These are phyloP conservation scores for Leptinotarsa defecta DNA, from an alignment of 1,140 invertebrate species.

Conservation along the genomic window DNA sequence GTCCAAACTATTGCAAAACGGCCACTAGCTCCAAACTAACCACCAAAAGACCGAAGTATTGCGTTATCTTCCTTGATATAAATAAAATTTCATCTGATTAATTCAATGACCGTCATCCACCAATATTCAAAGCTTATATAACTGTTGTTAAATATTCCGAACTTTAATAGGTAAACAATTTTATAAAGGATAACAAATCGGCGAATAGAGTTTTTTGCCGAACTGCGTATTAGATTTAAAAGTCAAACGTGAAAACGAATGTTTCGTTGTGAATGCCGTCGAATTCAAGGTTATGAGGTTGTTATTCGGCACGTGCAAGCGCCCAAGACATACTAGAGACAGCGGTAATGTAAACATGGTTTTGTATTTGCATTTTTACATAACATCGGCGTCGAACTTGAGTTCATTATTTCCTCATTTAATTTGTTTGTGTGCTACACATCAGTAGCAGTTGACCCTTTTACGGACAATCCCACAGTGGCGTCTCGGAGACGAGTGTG, in stretches of 20 bases:
- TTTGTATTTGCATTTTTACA: conserved; percentile 2
- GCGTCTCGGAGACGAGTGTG: too few relatives aligned
- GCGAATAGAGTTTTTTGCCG: neutral
- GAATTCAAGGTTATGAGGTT: neutral
- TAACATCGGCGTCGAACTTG: neutral
- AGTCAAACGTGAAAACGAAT: neutral
- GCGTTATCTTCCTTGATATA: too few relatives aligned
- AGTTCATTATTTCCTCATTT: neutral
- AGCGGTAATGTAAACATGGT: neutral
- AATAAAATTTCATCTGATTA: too few relatives aligned
- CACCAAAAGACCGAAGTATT: too few relatives aligned
- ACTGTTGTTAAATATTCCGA: too few relatives aligned
- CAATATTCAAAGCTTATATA: too few relatives aligned
- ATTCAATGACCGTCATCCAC: too few relatives aligned
- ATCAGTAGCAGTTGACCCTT: neutral
- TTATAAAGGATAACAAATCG: too few relatives aligned
- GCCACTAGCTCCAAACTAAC: too few relatives aligned
- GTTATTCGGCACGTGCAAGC: conserved; percentile 1
- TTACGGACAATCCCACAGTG: too few relatives aligned
- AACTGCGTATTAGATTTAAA: conserved; percentile 9
- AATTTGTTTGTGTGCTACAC: neutral
- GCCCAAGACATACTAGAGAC: neutral
- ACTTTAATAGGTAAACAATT: too few relatives aligned
- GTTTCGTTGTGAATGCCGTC: neutral
- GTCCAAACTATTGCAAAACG: too few relatives aligned